Conservation (phyloP, 2,888 invertebrate species). For the Rhagium mordax region DNA sequence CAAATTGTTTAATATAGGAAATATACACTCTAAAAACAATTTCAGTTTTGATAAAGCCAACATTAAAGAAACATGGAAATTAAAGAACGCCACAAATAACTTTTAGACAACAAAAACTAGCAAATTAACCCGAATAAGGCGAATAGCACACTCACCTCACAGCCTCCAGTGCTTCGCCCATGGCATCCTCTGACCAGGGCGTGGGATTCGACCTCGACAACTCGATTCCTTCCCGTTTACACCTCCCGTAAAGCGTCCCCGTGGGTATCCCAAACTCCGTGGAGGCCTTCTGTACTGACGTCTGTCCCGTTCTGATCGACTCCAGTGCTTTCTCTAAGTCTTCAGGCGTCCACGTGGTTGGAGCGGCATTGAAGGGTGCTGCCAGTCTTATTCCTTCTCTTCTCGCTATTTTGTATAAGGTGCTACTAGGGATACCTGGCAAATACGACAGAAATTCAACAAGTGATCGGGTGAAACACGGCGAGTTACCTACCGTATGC, state of each 20-base stretch:
- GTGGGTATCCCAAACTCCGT: constrained; percentile 91
- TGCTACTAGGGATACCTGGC: constrained; percentile 89
- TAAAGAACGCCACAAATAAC: too few relatives aligned
- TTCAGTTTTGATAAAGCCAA: too few relatives aligned
- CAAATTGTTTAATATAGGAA: too few relatives aligned
- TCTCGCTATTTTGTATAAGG: constrained; percentile 91
- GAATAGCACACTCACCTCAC: constrained; percentile 76
- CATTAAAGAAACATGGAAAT: too few relatives aligned
- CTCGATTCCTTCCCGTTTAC: constrained; percentile 92
- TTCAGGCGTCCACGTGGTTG: constrained; percentile 89
- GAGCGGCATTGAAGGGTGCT: constrained; percentile 92
- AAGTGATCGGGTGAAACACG: too few relatives aligned
- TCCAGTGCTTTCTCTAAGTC: constrained; percentile 88
- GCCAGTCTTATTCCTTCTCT: constrained; percentile 91
- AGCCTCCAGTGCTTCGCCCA: constrained; percentile 92
- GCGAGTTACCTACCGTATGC: constrained; percentile 83
- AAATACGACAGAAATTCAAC: too few relatives aligned
- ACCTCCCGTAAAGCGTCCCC: constrained; percentile 90
- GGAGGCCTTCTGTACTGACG: constrained; percentile 89
- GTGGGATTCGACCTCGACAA: constrained; percentile 91
- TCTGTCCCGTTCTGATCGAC: constrained; percentile 85
- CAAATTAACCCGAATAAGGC: background rate
- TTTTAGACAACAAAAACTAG: too few relatives aligned
- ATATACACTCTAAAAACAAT: too few relatives aligned
- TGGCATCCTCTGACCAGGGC: constrained; percentile 94